These are phyloP conservation scores for Brachypodius melanocephalos DNA, from an alignment of 2,113 vertebrate species.

Conservation along the genomic window DNA sequence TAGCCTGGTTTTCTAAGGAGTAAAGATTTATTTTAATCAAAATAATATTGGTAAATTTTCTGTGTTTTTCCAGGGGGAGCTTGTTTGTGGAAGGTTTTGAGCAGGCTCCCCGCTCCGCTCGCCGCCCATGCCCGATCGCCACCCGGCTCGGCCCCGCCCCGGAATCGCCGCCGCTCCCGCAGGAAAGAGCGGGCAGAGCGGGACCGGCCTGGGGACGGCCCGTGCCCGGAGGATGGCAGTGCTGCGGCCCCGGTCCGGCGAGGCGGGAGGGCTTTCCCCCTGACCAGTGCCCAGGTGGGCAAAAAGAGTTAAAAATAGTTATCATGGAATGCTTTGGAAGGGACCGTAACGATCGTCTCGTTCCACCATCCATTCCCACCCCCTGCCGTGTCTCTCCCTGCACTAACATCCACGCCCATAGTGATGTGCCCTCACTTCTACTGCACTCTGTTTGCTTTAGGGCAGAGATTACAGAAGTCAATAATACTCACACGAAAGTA, in stretches of 20 bases:
- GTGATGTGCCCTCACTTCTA: neutral
- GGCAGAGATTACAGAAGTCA: neutral
- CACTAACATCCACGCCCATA: too few species aligned
- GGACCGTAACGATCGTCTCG: too few species aligned
- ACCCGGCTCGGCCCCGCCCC: neutral
- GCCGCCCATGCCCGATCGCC: neutral
- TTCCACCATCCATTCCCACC: neutral
- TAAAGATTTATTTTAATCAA: too few species aligned
- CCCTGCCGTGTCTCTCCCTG: neutral
- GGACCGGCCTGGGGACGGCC: fast-evolving
- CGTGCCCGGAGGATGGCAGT: too few species aligned
- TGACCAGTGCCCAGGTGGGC: fast-evolving
- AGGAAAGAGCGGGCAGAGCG: neutral
- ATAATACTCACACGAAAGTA: neutral
- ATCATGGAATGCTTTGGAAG: neutral
- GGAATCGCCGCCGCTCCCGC: neutral
- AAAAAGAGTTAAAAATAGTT: neutral
- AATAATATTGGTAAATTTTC: too few species aligned
- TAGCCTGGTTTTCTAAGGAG: too few species aligned
- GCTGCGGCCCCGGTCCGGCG: fast-evolving
- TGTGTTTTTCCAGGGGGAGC: too few species aligned
- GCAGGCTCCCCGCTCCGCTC: neutral
- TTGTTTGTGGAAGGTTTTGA: too few species aligned
- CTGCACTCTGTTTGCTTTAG: neutral
- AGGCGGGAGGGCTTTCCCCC: fast-evolving